Conservation (phyloP, 2,888 invertebrate species). For the Trissoscelio sp. region DNA sequence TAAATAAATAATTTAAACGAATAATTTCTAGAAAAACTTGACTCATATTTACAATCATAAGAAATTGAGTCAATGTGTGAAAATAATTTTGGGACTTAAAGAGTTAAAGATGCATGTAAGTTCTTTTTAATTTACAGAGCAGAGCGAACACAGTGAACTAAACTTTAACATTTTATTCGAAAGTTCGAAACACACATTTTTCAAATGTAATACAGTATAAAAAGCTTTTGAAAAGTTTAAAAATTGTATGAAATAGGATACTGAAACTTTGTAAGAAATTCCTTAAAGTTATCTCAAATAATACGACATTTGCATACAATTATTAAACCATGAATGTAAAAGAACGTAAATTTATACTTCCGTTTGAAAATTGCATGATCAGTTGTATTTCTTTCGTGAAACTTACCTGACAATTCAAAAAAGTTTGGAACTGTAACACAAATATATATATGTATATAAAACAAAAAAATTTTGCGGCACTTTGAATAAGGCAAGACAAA, state of each 20-base stretch:
- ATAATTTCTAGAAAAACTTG: no score
- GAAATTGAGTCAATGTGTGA: no score
- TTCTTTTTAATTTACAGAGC: no score
- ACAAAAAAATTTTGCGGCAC: background rate
- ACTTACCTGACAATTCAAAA: slow-evolving; percentile 3
- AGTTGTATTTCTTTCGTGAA: background rate
- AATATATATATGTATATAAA: background rate
- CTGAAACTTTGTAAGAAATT: background rate
- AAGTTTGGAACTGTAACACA: background rate
- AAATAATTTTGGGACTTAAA: no score
- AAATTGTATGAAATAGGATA: background rate
- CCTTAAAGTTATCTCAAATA: background rate
- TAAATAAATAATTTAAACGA: no score
- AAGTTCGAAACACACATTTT: background rate
- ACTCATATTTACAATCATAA: no score
- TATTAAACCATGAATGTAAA: slow-evolving; percentile 15
- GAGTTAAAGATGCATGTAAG: no score
- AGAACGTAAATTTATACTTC: background rate
- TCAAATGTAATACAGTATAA: background rate
- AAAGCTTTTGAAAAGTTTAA: background rate
- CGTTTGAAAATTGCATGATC: background rate
- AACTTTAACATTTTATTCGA: background rate
- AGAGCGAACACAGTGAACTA: background rate
- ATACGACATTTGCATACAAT: slow-evolving; percentile 6
- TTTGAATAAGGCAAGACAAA: background rate